These are phyloP conservation scores for Eupsittula cactorum DNA, from an alignment of 2,113 vertebrate species.

Conservation along the genomic window DNA sequence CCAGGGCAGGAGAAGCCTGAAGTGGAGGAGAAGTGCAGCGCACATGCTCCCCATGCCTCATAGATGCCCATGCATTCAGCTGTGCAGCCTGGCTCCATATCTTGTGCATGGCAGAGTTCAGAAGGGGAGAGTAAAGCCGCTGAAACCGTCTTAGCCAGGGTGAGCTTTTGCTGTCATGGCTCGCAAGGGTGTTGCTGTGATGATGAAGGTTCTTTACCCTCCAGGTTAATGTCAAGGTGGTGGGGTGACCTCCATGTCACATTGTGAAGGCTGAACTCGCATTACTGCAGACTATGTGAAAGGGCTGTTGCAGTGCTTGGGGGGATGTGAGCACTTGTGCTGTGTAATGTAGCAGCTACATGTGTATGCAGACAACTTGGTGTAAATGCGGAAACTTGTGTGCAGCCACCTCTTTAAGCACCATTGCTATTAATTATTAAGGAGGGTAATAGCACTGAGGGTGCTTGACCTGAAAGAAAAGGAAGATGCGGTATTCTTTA, in stretches of 20 bases:
- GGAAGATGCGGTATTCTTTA: not conserved
- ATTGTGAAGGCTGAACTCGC: not conserved
- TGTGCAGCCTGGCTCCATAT: fast-evolving
- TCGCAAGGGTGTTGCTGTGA: fast-evolving
- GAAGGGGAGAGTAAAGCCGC: not conserved
- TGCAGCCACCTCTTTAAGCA: not conserved
- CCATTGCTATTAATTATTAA: not conserved
- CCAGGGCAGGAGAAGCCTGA: not conserved
- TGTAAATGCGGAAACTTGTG: not conserved
- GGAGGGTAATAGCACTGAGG: not conserved
- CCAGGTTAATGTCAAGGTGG: not conserved
- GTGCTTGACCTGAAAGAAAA: not conserved
- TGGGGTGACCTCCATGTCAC: fast-evolving
- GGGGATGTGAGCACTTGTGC: fast-evolving
- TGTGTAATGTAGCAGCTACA: not conserved
- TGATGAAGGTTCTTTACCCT: not conserved
- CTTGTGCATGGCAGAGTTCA: not conserved
- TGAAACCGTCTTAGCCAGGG: not conserved
- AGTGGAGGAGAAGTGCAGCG: fast-evolving
- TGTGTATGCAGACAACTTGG: not conserved
- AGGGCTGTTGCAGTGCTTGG: fast-evolving
- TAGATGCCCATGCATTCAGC: not conserved
- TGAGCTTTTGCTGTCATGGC: not conserved
- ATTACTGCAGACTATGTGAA: fast-evolving
- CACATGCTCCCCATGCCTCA: fast-evolving